phyloP scores from a whole-genome alignment of 2,113 vertebrate genomes.

The Grantiella picta region DNA sequence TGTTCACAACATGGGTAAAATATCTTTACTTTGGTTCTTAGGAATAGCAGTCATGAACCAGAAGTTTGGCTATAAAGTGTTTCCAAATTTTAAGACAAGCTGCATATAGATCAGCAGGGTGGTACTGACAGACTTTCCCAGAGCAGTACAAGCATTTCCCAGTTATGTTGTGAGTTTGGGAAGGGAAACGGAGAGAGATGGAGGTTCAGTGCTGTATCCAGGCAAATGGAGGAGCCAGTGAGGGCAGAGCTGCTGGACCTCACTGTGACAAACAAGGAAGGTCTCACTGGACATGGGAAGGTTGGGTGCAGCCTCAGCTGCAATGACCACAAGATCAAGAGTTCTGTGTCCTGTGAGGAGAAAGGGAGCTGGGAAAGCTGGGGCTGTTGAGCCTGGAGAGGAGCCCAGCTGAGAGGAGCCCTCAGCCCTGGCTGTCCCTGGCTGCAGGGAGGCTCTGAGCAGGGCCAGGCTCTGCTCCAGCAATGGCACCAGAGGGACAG shows the following conservation, averaged over 20 bases:
- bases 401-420: too few relatives aligned
- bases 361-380: not conserved
- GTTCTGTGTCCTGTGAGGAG: not conserved
- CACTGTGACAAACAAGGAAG: not conserved
- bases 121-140: not conserved
- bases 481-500: not conserved
- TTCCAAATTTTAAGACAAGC: not conserved
- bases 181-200: not conserved
- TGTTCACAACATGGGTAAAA: not conserved
- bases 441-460: not conserved
- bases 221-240: not conserved
- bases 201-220: not conserved
- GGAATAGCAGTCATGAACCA: not conserved
- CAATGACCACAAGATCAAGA: too few relatives aligned
- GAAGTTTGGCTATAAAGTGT: not conserved
- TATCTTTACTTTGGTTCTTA: not conserved
- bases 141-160: not conserved
- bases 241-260: not conserved
- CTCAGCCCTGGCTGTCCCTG: not conserved
- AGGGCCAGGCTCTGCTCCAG: not conserved
- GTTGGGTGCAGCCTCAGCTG: rapidly evolving
- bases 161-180: not conserved
- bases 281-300: not conserved
- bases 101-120: not conserved
- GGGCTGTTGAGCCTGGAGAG: too few relatives aligned